Percentiles rank a stretch among this genome's conserved stretches.
These are phyloP conservation scores for Oncorhynchus mykiss DNA, from an alignment of 2,113 vertebrate genomes.

Conservation along the genomic window DNA sequence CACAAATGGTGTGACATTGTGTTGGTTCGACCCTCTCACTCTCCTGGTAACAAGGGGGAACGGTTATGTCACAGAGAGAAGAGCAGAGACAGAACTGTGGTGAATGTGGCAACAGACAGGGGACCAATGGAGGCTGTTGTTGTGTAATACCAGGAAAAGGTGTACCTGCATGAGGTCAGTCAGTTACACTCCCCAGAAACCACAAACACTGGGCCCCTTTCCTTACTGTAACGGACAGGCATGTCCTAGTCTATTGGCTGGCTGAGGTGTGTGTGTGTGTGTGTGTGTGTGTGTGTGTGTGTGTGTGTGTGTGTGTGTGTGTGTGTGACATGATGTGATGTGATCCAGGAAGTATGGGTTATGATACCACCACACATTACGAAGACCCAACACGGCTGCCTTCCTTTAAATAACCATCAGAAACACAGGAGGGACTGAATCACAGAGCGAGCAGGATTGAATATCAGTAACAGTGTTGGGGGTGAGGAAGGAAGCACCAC, in stretches of 20 bases:
- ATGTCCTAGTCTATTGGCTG: slow-evolving; percentile 55
- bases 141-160: slow-evolving; percentile 2
- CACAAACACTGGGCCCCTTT: slow-evolving; percentile 23
- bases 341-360: slow-evolving; percentile 57
- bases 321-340: neutral
- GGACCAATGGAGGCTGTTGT: slow-evolving; percentile 5
- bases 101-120: slow-evolving; percentile 36
- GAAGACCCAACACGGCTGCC: slow-evolving; percentile 1
- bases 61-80: neutral
- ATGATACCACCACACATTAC: slow-evolving; percentile 25
- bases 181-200: slow-evolving; percentile 51
- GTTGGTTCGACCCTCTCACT: neutral
- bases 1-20: too few species aligned
- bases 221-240: slow-evolving; percentile 60
- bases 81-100: neutral
- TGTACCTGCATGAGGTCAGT: slow-evolving; percentile 15
- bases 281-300: too few species aligned
- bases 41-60: neutral
- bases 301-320: too few species aligned
- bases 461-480: slow-evolving; percentile 52
- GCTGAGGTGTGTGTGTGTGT: too few species aligned
- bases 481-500: slow-evolving; percentile 24
- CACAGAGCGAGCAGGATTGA: slow-evolving; percentile 42
- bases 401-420: slow-evolving; percentile 6
- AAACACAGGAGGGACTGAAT: slow-evolving; percentile 38